Evolutionary conservation across 1,140 invertebrate species (phyloP).

Genomic region (Xylocopa sonorina): DNA sequence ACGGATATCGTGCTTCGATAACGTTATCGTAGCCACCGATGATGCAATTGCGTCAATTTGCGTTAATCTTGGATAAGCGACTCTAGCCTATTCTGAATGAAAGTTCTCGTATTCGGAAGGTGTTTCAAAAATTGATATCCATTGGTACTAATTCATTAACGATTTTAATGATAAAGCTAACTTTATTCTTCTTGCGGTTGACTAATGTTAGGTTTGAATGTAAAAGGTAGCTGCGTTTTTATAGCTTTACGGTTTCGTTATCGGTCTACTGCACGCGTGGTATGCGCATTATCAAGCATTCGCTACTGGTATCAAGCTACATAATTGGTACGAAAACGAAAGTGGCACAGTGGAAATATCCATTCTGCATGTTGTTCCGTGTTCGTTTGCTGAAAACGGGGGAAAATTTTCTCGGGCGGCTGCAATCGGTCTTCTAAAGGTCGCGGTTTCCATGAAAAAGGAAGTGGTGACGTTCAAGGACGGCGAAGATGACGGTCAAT

Average conservation of each 20-base stretch:
- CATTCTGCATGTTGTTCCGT: neutral
- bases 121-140: no score
- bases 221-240: neutral
- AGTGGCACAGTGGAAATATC: constrained; percentile 13
- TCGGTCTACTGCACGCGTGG: neutral
- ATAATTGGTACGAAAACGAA: constrained; percentile 19
- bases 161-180: no score
- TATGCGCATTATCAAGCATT: neutral
- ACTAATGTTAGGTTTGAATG: no score
- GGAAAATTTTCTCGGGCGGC: neutral
- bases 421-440: neutral
- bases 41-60: neutral
- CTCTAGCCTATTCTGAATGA: neutral
- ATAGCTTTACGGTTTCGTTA: neutral
- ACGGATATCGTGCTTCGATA: constrained; percentile 14
- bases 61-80: neutral
- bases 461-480: neutral
- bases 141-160: no score
- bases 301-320: neutral
- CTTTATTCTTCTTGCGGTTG: no score
- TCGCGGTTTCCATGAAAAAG: neutral
- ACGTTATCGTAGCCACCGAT: constrained; percentile 20
- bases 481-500: neutral
- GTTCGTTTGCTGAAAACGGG: neutral
- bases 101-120: neutral